Evolutionary conservation across 2,113 vertebrate genomes (phyloP).

Genomic region (Chlamydotis undulata): DNA sequence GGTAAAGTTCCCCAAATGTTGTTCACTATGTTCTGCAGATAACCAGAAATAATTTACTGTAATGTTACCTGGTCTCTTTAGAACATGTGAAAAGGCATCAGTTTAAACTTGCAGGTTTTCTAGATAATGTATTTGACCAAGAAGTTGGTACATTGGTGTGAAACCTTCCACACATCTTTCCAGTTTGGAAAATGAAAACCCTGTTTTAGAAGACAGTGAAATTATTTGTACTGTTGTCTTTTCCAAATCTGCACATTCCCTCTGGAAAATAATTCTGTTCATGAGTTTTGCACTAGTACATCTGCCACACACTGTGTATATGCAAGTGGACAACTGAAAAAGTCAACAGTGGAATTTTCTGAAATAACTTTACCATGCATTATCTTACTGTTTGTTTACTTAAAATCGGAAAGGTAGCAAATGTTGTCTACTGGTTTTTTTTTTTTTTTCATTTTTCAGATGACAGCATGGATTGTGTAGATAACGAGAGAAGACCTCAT

Average conservation of each 20-base stretch:
- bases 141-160: background rate
- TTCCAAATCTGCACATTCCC: background rate
- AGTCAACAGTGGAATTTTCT: background rate
- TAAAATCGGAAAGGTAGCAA: background rate
- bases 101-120: background rate
- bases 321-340: background rate
- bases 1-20: constrained; percentile 72
- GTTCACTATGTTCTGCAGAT: background rate
- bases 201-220: background rate
- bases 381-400: background rate
- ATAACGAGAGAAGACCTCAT: constrained; percentile 92
- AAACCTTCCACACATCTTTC: background rate
- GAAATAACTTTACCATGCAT: background rate
- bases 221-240: background rate
- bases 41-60: background rate
- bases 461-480: constrained; percentile 92
- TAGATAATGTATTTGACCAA: background rate
- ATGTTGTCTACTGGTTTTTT: background rate
- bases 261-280: background rate
- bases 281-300: background rate
- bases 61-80: background rate
- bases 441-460: constrained; percentile 70
- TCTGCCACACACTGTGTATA: background rate
- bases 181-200: background rate
- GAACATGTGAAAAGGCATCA: background rate